phyloP scores from a whole-genome alignment of 2,113 vertebrate species.

The Fulmarus glacialis region DNA sequence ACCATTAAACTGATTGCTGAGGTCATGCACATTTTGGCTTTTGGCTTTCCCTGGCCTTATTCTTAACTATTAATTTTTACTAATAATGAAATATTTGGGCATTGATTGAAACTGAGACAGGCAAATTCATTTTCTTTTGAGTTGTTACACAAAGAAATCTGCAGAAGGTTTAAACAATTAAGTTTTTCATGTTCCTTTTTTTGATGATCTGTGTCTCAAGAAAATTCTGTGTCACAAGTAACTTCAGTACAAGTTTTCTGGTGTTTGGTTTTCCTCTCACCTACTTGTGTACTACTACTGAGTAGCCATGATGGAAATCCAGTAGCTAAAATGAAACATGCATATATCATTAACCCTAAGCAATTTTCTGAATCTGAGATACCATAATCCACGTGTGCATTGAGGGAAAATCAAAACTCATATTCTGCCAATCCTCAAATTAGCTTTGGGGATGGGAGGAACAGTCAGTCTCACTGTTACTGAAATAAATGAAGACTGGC shows the following conservation, averaged over 20 bases:
- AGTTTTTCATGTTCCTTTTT: not conserved
- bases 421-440: constrained; percentile 48
- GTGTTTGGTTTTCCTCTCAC: constrained; percentile 19
- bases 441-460: constrained; percentile 11
- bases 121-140: not conserved
- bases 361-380: not conserved
- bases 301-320: not conserved
- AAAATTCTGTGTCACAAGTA: not conserved
- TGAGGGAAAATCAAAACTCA: constrained; percentile 74
- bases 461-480: not conserved
- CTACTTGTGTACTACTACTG: not conserved
- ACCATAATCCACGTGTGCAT: not conserved
- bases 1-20: constrained; percentile 29
- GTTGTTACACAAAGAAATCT: not conserved
- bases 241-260: not conserved
- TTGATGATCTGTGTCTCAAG: not conserved
- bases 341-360: not conserved
- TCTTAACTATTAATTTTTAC: not conserved
- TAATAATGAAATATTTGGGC: not conserved
- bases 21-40: constrained; percentile 69
- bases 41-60: constrained; percentile 67
- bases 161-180: not conserved
- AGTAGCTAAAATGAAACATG: not conserved
- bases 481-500: not conserved
- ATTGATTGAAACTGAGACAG: not conserved